Conservation (phyloP, 2,113 vertebrate species). For the Platanista minor region DNA sequence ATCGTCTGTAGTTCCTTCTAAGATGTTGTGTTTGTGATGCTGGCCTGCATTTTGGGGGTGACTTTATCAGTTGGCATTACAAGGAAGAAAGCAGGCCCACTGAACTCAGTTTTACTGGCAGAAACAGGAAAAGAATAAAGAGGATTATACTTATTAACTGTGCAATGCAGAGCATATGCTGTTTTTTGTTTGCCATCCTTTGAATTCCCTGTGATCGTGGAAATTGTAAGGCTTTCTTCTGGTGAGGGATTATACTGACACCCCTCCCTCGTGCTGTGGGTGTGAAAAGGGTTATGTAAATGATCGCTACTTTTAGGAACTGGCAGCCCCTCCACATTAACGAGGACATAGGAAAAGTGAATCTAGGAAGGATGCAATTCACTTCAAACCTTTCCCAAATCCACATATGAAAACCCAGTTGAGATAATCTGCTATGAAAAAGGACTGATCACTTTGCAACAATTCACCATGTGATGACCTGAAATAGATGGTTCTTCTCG, state of each 20-base stretch:
- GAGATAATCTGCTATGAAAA: neutral
- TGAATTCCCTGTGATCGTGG: neutral
- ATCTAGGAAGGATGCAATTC: neutral
- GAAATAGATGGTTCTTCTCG: neutral
- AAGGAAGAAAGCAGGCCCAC: neutral
- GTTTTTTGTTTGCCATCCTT: neutral
- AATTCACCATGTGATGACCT: neutral
- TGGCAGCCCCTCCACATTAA: neutral
- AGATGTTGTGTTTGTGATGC: neutral
- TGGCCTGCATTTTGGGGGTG: neutral
- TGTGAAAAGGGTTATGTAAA: neutral
- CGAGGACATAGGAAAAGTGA: neutral
- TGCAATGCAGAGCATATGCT: rapidly evolving
- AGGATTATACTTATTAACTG: neutral
- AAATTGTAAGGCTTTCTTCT: neutral
- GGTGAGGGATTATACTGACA: neutral
- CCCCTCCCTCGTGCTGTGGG: neutral
- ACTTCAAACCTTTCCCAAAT: neutral
- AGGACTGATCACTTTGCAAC: neutral
- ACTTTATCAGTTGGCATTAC: neutral
- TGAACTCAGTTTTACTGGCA: neutral
- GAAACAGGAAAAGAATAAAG: neutral
- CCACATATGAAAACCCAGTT: neutral
- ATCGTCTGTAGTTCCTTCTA: neutral
- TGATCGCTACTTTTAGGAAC: neutral